Percentiles rank a stretch among this genome's conserved stretches.
Evolutionary conservation across 2,113 vertebrate genomes (phyloP).

Genomic region (Rhombomys opimus): DNA sequence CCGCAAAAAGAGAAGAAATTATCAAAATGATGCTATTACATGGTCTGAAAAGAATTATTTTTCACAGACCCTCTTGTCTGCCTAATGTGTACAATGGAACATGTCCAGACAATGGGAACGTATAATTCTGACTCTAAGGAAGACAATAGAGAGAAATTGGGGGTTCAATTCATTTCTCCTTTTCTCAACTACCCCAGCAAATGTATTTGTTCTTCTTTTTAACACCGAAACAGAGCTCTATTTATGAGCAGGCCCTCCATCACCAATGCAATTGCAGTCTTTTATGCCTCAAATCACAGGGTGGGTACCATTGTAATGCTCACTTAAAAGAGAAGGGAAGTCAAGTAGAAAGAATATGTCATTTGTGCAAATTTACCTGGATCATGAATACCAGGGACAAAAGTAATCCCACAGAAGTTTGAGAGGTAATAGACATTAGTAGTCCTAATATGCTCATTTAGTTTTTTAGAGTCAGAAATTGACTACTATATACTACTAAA

Average conservation of each 20-base stretch:
- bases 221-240: neutral
- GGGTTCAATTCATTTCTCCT: neutral
- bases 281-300: neutral
- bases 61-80: neutral
- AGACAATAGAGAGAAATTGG: neutral
- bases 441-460: neutral
- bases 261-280: neutral
- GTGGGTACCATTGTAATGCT: neutral
- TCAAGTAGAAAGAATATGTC: neutral
- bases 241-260: neutral
- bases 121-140: neutral
- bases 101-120: neutral
- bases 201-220: neutral
- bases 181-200: neutral
- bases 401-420: neutral
- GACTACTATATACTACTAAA: neutral
- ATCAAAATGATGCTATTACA: neutral
- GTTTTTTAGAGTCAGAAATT: neutral
- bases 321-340: neutral
- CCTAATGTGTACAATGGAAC: neutral
- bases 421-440: neutral
- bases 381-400: neutral
- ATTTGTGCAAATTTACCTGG: neutral
- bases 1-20: neutral
- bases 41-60: neutral